Evolutionary conservation across 1,140 invertebrate genomes (phyloP).

Genomic region (Pseudomyrmex flavicornis): DNA sequence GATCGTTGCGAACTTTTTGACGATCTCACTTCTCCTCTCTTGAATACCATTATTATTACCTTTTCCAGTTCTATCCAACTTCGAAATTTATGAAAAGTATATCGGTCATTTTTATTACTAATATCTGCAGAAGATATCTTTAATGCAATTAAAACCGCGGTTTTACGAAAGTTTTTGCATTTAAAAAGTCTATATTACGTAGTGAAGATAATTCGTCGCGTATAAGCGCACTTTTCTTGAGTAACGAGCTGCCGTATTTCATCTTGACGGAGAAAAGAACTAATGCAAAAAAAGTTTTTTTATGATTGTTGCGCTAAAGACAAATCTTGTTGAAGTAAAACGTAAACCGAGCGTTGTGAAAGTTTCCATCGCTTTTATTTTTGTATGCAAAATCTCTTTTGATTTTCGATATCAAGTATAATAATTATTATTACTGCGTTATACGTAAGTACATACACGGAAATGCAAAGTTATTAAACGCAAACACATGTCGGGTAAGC

Average conservation of each 20-base stretch:
- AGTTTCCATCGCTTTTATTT: neutral
- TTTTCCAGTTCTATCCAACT: neutral
- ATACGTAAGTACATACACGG: neutral
- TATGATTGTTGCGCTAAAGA: neutral
- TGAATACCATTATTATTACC: neutral
- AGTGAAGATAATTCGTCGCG: conserved; percentile 21
- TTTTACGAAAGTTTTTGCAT: conserved; percentile 26
- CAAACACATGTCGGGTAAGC: neutral
- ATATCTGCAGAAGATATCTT: conserved; percentile 15
- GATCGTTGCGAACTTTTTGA: conserved; percentile 33
- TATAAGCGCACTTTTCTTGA: neutral
- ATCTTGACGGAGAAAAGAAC: neutral
- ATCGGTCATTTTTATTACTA: neutral
- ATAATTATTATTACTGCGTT: neutral
- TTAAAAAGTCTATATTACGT: neutral
- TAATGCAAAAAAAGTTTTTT: conserved; percentile 16
- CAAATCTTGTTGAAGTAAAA: neutral
- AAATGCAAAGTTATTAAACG: neutral
- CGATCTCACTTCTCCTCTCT: neutral
- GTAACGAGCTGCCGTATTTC: neutral
- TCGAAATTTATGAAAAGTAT: neutral
- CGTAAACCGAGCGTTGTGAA: no score
- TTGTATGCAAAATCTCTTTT: neutral
- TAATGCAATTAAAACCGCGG: conserved; percentile 8
- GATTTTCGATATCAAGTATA: neutral